These are phyloP conservation scores for Drosophila tsacasi DNA, from an alignment of 1,140 invertebrate species.

Conservation along the genomic window DNA sequence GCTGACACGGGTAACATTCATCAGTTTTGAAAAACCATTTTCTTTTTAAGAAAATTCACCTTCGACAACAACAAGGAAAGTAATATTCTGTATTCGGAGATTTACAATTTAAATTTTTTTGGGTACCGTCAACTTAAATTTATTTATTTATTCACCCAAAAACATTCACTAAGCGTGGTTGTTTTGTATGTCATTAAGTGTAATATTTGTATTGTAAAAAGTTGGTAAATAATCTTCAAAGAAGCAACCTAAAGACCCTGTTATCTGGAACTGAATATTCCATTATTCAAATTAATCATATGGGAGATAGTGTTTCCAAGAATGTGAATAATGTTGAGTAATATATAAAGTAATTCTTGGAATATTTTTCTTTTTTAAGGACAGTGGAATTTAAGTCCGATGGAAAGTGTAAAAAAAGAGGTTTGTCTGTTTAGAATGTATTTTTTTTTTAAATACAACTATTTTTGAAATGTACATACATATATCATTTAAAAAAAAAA, in stretches of 20 bases:
- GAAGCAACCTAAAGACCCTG: neutral
- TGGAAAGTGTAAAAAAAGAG: neutral
- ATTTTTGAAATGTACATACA: too few species aligned
- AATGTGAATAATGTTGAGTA: neutral
- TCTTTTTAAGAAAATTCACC: too few species aligned
- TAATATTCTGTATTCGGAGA: neutral
- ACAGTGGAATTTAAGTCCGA: neutral
- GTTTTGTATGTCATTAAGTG: neutral
- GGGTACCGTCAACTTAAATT: neutral
- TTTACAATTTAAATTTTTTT: neutral
- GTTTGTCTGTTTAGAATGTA: too few species aligned
- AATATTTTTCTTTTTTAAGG: neutral
- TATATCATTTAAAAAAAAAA: neutral
- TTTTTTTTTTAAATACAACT: neutral
- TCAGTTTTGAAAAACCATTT: too few species aligned
- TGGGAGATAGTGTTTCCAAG: neutral
- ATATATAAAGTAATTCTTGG: neutral
- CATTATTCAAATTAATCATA: neutral
- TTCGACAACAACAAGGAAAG: neutral
- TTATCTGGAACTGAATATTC: neutral
- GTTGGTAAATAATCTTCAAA: neutral
- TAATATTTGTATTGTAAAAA: neutral
- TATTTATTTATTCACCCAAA: slow-evolving; percentile 7
- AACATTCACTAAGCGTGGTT: neutral
- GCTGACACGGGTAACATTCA: too few species aligned